phyloP scores from a whole-genome alignment of 2,113 vertebrate species.

The Pomatostomus ruficeps region DNA sequence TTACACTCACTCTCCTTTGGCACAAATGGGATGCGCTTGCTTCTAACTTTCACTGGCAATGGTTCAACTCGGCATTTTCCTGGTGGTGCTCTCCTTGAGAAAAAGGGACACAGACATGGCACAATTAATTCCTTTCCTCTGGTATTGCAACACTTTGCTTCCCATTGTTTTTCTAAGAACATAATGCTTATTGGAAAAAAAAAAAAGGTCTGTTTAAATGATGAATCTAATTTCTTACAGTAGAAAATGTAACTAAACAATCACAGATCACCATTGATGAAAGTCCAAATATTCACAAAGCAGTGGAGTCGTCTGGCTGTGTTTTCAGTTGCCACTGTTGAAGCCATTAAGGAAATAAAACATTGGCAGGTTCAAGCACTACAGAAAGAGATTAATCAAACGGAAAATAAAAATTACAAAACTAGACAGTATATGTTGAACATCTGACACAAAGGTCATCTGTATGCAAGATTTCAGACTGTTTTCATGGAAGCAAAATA shows the following conservation, averaged over 20 bases:
- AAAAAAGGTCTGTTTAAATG: neutral
- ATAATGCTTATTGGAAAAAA: neutral
- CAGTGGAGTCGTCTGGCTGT: neutral
- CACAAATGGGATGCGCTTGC: slow-evolving; percentile 77
- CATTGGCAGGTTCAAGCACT: neutral
- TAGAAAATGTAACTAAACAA: neutral
- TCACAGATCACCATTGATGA: neutral
- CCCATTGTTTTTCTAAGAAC: neutral
- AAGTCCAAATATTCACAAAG: neutral
- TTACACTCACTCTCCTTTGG: slow-evolving; percentile 87
- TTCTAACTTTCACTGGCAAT: slow-evolving; percentile 79
- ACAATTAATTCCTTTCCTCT: neutral
- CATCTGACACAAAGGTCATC: neutral
- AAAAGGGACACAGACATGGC: neutral
- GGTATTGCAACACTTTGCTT: neutral
- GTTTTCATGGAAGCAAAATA: neutral
- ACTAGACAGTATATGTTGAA: neutral
- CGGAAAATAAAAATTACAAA: neutral
- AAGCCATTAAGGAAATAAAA: slow-evolving; percentile 11
- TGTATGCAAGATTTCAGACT: neutral
- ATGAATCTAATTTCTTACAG: neutral
- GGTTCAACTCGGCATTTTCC: slow-evolving; percentile 83
- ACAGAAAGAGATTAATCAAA: neutral
- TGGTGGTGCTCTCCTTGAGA: slow-evolving; percentile 85
- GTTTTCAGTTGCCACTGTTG: neutral